A percentile compares a stretch with the other conserved stretches of the same genome.
phyloP scores from a whole-genome alignment of 2,888 invertebrate species.

The Parnassius smintheus region DNA sequence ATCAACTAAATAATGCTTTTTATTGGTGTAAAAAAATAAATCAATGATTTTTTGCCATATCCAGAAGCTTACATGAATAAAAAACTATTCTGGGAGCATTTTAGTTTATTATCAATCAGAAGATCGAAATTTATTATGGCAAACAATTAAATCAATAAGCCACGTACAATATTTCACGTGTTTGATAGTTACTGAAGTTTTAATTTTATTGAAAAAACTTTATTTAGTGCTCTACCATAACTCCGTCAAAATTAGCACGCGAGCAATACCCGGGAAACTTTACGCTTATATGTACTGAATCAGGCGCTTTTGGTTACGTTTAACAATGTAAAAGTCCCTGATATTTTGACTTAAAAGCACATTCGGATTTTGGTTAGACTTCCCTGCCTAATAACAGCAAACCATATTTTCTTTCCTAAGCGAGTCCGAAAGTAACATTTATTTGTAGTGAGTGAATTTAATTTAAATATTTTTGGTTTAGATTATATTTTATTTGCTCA shows the following conservation, averaged over 20 bases:
- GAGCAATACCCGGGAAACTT: constrained; percentile 54
- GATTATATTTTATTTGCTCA: too few species aligned
- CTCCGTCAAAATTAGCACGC: constrained; percentile 60
- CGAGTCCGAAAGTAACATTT: too few species aligned
- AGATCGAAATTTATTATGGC: constrained; percentile 60
- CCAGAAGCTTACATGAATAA: too few species aligned
- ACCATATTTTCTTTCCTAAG: too few species aligned
- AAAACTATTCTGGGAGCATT: background rate
- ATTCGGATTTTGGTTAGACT: too few species aligned
- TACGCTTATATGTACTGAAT: constrained; percentile 55
- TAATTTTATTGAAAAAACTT: constrained; percentile 25
- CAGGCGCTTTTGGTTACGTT: constrained; percentile 43
- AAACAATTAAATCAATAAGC: constrained; percentile 64
- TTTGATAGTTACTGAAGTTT: constrained; percentile 21
- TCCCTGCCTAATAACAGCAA: too few species aligned
- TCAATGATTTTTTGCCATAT: too few species aligned
- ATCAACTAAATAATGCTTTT: too few species aligned
- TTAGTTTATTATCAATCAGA: constrained; percentile 22
- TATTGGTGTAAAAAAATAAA: too few species aligned
- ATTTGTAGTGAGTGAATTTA: too few species aligned
- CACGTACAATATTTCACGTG: constrained; percentile 31
- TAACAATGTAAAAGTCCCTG: constrained; percentile 25
- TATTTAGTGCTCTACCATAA: constrained; percentile 48
- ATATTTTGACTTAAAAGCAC: too few species aligned
- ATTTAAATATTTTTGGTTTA: too few species aligned